Evolutionary conservation across 2,113 vertebrate genomes (phyloP), one percentile per base, ranked within the genome.

Genomic region (Columba janthina): DNA sequence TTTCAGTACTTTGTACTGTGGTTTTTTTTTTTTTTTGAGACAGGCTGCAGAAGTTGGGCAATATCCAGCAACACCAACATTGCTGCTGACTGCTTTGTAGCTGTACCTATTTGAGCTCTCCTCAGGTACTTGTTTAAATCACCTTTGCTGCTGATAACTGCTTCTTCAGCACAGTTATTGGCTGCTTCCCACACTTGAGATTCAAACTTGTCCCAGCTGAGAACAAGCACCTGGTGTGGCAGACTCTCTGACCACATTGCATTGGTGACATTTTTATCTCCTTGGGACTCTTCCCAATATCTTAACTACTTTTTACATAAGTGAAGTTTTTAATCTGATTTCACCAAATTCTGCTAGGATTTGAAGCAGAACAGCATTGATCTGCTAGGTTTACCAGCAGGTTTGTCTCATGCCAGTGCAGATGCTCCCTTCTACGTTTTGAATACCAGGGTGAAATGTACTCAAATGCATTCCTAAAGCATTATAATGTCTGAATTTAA

Each of bases 181-280:
- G 5, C 42, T 65, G 70, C 22, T 79, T 88, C 50, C 7, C 57
- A 85, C 21, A 20, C 24, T 87, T 84, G 1, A 16, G n/a, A 31
- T 83, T 85, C 40, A 58, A 51, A 78, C 9, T 34, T 61, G 16
- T 61, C 18, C 56, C 0, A 1, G 16, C 24, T 38, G 28, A 65
- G 46, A 86, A 70, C 0, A 0, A 79, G 29, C 28, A 46, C 32
- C 13, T 61, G 36, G 72, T 2, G 1, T 26, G 54, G 26, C 67
- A 94, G 65, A 50, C 3, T 69, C 58, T 77, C 58, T 57, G 64
- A 89, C 28, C 34, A 40, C n/a, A 40, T 5, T 46, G 65, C 16
- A 22, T 19, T 60, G 46, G 9, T 1, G 10, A 71, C 6, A 71
- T 75, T n/a, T 71, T 60, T 4, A 86, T 66, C 42, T 53, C 14